Conservation (phyloP, 2,797 vertebrate genomes). For the Parauchenoglanis punctatus region DNA sequence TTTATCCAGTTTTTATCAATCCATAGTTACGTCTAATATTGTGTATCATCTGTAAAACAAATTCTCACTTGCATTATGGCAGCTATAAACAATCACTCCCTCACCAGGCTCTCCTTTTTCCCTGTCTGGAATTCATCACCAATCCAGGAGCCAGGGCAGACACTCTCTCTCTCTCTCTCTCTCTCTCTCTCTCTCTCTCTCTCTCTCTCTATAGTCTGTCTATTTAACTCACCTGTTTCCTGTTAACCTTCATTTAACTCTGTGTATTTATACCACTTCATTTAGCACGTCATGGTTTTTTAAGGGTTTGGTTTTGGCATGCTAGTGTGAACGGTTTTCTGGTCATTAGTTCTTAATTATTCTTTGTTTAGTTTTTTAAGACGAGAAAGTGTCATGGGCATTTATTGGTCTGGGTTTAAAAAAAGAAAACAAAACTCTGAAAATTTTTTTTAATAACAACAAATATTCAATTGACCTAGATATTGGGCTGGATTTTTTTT, state of each 20-base stretch:
- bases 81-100: neutral
- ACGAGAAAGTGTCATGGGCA: neutral
- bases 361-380: neutral
- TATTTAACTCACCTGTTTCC: neutral
- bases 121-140: neutral
- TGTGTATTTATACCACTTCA: neutral
- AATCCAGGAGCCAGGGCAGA: neutral
- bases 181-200: neutral
- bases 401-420: neutral
- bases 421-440: neutral
- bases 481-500: no score
- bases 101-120: neutral
- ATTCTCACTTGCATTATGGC: neutral
- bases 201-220: neutral
- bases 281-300: neutral
- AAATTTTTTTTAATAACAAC: no score
- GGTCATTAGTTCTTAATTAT: neutral
- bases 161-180: neutral
- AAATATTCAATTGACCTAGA: no score
- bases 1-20: neutral
- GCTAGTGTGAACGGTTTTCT: neutral
- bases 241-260: slow-evolving; percentile 2
- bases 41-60: neutral
- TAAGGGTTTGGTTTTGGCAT: neutral
- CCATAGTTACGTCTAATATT: neutral